Evolutionary conservation across 2,113 vertebrate genomes (phyloP), one percentile per base, ranked within the genome.

Genomic region (Rana temporaria): DNA sequence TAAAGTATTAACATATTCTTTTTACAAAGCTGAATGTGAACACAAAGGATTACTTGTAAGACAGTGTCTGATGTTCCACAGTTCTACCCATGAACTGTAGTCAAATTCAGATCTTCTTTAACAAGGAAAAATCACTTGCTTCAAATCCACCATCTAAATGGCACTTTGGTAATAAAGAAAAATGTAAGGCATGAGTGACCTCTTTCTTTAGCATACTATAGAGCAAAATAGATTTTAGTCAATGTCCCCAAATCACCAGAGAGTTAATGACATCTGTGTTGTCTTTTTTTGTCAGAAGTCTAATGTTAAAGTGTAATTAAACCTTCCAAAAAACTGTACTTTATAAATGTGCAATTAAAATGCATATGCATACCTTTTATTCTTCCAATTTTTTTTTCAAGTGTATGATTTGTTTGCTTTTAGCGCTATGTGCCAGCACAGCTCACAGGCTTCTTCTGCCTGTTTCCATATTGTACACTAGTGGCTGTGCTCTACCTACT

Each of bases 1-100:
- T 81, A 72, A 53, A 70, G 30, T 55, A 53, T 81, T 12, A 66
- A 17, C 70, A 56, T 74, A 42, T 66, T 42, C 38, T 75, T 60
- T 71, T 71, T 26, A 64, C 24, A 24, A 26, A 52, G 55, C 75
- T 74, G 11, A 74, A 30, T 67, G 52, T 76, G 65, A 32, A 63
- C 48, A 83, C 81, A 83, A 76, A 83, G 71, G 52, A 57, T 75
- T 60, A 48, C 53, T 75, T 82, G 71, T 82, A 67, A 20, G 26
- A 38, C 38, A 32, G 42, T 52, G 53, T 42, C 52, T 82, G 24
- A 62, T 67, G 64, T 68, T 76, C 34, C 64, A 59, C 24, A 30
- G 20, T 56, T 76, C 55, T 55, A 65, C 62, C 32, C 30, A 57
- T 83, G 53, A 76, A 60, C 20, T 67, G 30, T 8, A 59, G 64